Conservation (phyloP, 2,797 vertebrate genomes). For the Bradypodion ventrale region DNA sequence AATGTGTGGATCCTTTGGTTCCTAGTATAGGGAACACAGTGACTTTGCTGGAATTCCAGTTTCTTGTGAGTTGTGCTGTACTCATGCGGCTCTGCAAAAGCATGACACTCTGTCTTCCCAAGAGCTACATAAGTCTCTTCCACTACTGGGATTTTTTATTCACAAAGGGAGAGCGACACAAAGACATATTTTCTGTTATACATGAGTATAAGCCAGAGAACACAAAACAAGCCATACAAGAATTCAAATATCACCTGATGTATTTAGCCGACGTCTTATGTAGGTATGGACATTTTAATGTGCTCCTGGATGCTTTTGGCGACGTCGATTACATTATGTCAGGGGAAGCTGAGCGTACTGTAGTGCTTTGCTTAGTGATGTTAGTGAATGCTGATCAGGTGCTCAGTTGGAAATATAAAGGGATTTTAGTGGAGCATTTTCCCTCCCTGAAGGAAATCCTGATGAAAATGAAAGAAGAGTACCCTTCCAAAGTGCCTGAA, state of each 20-base stretch:
- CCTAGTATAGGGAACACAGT: slow-evolving; percentile 77
- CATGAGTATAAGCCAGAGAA: slow-evolving; percentile 79
- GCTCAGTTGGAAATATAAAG: slow-evolving; percentile 47
- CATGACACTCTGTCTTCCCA: slow-evolving; percentile 74
- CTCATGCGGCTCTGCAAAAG: slow-evolving; percentile 73
- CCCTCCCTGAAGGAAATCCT: slow-evolving; percentile 56
- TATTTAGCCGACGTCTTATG: slow-evolving; percentile 76
- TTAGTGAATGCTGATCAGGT: slow-evolving; percentile 73
- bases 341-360: slow-evolving; percentile 77
- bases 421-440: slow-evolving; percentile 57
- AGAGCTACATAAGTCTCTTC: slow-evolving; percentile 78
- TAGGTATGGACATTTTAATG: slow-evolving; percentile 70
- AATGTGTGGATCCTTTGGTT: slow-evolving; percentile 68
- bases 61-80: slow-evolving; percentile 74
- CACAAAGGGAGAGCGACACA: slow-evolving; percentile 56
- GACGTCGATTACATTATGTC: slow-evolving; percentile 66
- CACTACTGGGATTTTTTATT: slow-evolving; percentile 81
- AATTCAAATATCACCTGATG: slow-evolving; percentile 73
- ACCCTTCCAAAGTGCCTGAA: slow-evolving; percentile 66
- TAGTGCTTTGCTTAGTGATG: slow-evolving; percentile 80
- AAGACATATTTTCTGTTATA: slow-evolving; percentile 69
- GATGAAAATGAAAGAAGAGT: slow-evolving; percentile 42
- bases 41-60: slow-evolving; percentile 80
- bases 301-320: slow-evolving; percentile 76
- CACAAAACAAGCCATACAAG: slow-evolving; percentile 39